Percentiles rank a stretch among this genome's conserved stretches.
Conservation (phyloP, 1,140 invertebrate genomes). For the Propsilocerus akamusi region DNA sequence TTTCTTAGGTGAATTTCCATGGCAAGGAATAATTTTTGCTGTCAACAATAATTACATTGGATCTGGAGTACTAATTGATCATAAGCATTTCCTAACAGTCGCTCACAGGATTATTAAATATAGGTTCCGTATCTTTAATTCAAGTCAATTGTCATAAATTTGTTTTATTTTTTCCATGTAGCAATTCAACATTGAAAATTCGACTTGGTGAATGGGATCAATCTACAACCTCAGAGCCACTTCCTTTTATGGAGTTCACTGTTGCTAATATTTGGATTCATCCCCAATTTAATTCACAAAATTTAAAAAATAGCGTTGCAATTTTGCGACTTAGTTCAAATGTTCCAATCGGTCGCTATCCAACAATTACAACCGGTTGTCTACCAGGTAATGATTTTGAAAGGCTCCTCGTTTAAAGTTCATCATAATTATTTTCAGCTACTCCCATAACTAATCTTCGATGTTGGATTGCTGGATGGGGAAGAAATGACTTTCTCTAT, state of each 20-base stretch:
- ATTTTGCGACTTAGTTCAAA: slow-evolving; percentile 37
- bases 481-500: slow-evolving; percentile 51
- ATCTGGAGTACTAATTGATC: slow-evolving; percentile 45
- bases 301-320: slow-evolving; percentile 49
- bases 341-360: slow-evolving; percentile 24
- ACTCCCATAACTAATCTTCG: slow-evolving; percentile 37
- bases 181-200: slow-evolving; percentile 26
- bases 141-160: no score
- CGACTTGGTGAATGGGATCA: slow-evolving; percentile 51
- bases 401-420: no score
- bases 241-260: slow-evolving; percentile 36
- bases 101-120: slow-evolving; percentile 36
- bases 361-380: slow-evolving; percentile 29
- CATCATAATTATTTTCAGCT: no score
- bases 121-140: not conserved
- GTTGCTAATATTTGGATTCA: slow-evolving; percentile 36
- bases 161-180: slow-evolving; percentile 4
- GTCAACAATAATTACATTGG: slow-evolving; percentile 35
- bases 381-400: slow-evolving; percentile 24
- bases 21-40: slow-evolving; percentile 16
- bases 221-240: slow-evolving; percentile 31
- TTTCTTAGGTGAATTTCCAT: not conserved
- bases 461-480: slow-evolving; percentile 33
- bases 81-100: slow-evolving; percentile 42
- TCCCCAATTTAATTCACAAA: slow-evolving; percentile 39